These are phyloP conservation scores for Monopis laevigella DNA, from an alignment of 2,888 invertebrate species.

Conservation along the genomic window DNA sequence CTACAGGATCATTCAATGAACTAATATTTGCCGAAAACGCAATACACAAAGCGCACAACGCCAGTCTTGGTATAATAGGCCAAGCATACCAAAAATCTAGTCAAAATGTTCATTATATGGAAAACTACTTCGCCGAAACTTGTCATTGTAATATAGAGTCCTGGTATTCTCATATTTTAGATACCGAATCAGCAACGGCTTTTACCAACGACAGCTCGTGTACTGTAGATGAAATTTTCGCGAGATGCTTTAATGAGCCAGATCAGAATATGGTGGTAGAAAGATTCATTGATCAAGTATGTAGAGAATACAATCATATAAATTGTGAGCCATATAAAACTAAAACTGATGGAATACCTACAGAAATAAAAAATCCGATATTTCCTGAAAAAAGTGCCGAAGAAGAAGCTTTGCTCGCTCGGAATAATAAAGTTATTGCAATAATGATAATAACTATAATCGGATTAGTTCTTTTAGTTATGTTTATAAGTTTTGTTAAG, in stretches of 20 bases:
- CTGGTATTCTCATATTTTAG: conserved; percentile 64
- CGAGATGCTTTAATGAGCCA: conserved; percentile 71
- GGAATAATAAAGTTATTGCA: conserved; percentile 49
- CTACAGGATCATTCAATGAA: conserved; percentile 64
- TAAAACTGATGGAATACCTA: conserved; percentile 32
- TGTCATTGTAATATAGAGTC: conserved; percentile 71
- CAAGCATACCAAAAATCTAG: conserved; percentile 47
- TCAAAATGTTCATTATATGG: conserved; percentile 58
- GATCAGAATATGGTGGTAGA: conserved; percentile 70
- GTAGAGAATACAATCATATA: conserved; percentile 56
- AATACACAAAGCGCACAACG: conserved; percentile 45
- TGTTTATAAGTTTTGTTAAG: conserved; percentile 62
- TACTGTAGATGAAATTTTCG: conserved; percentile 65
- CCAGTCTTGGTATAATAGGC: conserved; percentile 69
- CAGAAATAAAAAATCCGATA: conserved; percentile 52
- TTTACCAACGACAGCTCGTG: conserved; percentile 69
- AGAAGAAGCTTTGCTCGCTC: conserved; percentile 29
- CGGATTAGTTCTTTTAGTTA: conserved; percentile 57
- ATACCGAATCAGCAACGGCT: conserved; percentile 38
- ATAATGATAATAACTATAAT: conserved; percentile 64
- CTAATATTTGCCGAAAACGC: conserved; percentile 57
- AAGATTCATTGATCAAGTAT: conserved; percentile 71
- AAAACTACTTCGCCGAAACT: conserved; percentile 70
- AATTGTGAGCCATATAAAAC: conserved; percentile 65
- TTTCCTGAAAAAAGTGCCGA: conserved; percentile 47